Percentiles rank a stretch among this genome's conserved stretches.
phyloP scores from a whole-genome alignment of 2,113 vertebrate genomes.

The Arizona elegans region DNA sequence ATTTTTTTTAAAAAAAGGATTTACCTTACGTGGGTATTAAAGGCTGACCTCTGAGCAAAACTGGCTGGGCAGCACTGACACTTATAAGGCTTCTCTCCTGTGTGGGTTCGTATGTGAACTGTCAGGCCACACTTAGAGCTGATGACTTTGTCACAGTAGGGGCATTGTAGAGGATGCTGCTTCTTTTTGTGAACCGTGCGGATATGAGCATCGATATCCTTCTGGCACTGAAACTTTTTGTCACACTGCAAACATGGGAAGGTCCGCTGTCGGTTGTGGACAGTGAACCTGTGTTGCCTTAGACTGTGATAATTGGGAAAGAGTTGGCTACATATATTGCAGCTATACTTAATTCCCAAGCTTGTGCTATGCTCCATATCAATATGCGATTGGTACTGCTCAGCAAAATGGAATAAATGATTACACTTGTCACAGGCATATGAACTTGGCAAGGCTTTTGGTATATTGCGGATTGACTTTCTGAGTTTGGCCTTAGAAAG shows the following conservation, averaged over 20 bases:
- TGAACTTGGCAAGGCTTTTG: not conserved
- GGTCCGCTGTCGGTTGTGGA: not conserved
- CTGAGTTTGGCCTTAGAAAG: not conserved
- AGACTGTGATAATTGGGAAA: constrained; percentile 46
- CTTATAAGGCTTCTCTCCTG: constrained; percentile 49
- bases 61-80: constrained; percentile 39
- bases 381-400: constrained; percentile 35
- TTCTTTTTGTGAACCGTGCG: constrained; percentile 26
- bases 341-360: constrained; percentile 38
- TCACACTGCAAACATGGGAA: constrained; percentile 38
- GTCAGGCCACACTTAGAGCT: constrained; percentile 48
- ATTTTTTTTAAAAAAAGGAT: not conserved
- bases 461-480: not conserved
- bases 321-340: constrained; percentile 29
- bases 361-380: constrained; percentile 1
- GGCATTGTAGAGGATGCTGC: constrained; percentile 27
- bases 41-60: constrained; percentile 63
- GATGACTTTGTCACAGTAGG: constrained; percentile 51
- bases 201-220: constrained; percentile 16
- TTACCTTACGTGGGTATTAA: constrained; percentile 60
- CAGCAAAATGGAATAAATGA: not conserved
- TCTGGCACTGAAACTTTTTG: constrained; percentile 46
- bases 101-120: constrained; percentile 24
- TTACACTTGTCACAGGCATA: not conserved
- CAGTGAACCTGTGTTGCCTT: constrained; percentile 27